Evolutionary conservation across 2,113 vertebrate genomes (phyloP), one percentile per base, ranked within the genome.

Genomic region (Leptobrachium leishanense): DNA sequence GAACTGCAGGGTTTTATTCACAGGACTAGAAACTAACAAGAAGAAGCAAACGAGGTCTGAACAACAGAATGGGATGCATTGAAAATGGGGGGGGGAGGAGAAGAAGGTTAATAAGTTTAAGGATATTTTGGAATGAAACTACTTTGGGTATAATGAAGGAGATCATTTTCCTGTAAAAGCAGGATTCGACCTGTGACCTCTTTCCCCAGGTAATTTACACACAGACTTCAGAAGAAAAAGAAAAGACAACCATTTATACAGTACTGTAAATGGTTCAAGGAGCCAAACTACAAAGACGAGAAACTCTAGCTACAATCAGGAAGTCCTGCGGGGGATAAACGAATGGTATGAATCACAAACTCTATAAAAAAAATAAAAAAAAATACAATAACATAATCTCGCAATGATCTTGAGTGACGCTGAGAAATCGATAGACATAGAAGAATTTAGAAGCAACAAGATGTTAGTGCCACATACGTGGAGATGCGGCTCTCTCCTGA

Each of bases 301-400:
- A 90, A 89, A 91, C 89, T 92, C 91, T 88, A 91, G 85, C 88
- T 82, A 89, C 87, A 92, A 84, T 81, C 82, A 89, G 90, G 90
- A 92, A 92, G 91, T 92, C 90, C 91, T 92, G 88, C 43, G 68
- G 89, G 91, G 90, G 91, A 93, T 89, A 91, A 87, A 92, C 13
- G 55, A 2, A 43, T 15, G 3, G 39, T 70, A 71, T n/a, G 53
- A 68, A 4, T 50, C 8, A 50, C 20, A 50, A 50, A 50, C 46
- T 50, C 4, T 5, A 50, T 50, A 50, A 8, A 50, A 50, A 50
- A 46, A n/a, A n/a, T 46, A 46, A 46, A 46, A 50, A 50, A 50
- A 50, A 31, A 31, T 31, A 31, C 20, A 31, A 50, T 50, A 50
- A 50, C 46, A 8, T 8, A 31, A 31, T 31, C 20, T 31, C 20